Base-by-base conservation (phyloP, 1,140 invertebrate species). In the Ptiloglossa arizonensis region DNA sequence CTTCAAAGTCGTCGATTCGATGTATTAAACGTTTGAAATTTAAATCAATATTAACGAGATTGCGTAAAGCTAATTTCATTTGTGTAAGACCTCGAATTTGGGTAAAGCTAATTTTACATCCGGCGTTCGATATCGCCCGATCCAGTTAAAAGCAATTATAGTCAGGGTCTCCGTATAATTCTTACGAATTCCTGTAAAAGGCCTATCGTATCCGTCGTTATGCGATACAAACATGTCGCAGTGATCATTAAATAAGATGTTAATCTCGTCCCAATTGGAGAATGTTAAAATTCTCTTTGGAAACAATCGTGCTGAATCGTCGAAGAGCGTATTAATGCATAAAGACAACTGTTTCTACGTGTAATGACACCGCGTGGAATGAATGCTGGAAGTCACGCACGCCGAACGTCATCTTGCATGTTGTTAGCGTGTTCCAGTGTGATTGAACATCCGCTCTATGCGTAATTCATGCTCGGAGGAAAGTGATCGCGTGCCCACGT, bases 381-480 rank as follows among this genome's bases (percentile, higher is more conserved):
- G 76, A 82, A 73, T 63, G 80, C 72, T 68, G 60, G 56, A 68
- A 77, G 85, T 86, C 85, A 87, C 81, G 85, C 83, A 86, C 74
- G 63, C 32, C 56, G 82, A 84, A 79, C 81, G 85, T 83, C 85
- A 84, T 84, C 75, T 81, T 71, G 67, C 74, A 66, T 79, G 81
- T 83, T 75, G 81, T 87, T 87, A 86, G 81, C 85, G 85, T 87
- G 82, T 81, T 86, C 80, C 85, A 86, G 74, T 76, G 78, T 79
- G 85, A 87, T 87, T 68, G 85, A 86, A 67, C 72, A 82, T 69
- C 81, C 78, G 69, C 19, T 83, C 81, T 64, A 81, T 83, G 73
- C 70, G 81, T 87, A 86, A 87, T 87, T 87, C 78, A 87, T 86
- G 78, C 85, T 81, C 54, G 66, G 70, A 86, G 79, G 81, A 84